Conservation (phyloP, 2,797 vertebrate species). For the Vultur gryphus region DNA sequence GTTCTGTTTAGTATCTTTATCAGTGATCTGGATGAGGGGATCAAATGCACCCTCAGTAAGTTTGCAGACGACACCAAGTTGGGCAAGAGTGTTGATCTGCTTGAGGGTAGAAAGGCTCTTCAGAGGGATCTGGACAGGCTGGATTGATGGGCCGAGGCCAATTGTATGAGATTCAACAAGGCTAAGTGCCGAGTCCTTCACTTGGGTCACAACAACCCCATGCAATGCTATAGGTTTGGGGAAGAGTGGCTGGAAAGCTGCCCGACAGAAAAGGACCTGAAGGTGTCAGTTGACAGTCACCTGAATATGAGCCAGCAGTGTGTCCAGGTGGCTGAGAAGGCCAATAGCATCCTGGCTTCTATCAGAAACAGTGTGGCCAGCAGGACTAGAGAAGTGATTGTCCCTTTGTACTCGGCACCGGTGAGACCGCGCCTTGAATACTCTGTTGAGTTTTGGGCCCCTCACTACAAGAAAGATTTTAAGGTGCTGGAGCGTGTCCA, state of each 20-base stretch:
- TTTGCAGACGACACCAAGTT: neutral
- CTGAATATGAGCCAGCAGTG: neutral
- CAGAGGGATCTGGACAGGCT: neutral
- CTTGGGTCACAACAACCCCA: neutral
- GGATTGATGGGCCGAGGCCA: accelerated
- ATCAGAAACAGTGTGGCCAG: neutral
- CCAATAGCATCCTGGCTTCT: neutral
- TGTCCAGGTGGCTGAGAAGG: too few relatives aligned
- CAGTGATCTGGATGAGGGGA: too few relatives aligned
- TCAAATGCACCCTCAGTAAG: neutral
- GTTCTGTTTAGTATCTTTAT: neutral
- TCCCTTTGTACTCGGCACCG: neutral
- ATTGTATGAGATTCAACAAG: neutral
- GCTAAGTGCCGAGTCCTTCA: neutral
- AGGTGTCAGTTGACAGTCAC: neutral
- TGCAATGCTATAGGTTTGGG: neutral
- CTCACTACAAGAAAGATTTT: neutral
- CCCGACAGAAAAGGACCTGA: neutral
- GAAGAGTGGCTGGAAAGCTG: neutral
- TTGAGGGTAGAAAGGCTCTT: neutral
- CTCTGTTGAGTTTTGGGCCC: neutral
- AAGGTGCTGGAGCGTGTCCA: neutral
- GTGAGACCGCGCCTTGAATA: neutral
- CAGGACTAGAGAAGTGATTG: too few relatives aligned
- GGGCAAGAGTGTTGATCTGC: neutral